These are phyloP conservation scores for Nymphalis io DNA, from an alignment of 1,140 invertebrate genomes.

Conservation along the genomic window DNA sequence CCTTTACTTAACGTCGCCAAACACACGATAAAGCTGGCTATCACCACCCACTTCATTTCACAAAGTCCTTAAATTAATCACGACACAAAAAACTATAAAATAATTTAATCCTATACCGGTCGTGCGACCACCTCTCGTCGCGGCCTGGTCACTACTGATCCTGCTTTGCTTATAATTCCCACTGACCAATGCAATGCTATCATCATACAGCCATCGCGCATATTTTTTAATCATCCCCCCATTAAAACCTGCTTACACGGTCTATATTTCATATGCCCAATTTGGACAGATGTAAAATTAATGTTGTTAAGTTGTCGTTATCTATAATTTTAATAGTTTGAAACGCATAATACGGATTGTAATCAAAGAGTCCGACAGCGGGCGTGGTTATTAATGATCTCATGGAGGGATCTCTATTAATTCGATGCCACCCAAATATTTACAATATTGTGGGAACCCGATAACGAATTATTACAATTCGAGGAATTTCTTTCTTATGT, in stretches of 20 bases:
- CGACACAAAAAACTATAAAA: constrained; percentile 48
- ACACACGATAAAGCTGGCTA: constrained; percentile 50
- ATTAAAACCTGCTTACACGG: constrained; percentile 22
- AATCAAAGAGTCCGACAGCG: constrained; percentile 31
- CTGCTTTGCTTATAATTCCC: constrained; percentile 39
- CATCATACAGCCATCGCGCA: constrained; percentile 15
- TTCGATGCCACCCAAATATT: constrained; percentile 30
- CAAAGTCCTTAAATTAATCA: constrained; percentile 53
- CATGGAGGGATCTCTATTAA: constrained; percentile 31
- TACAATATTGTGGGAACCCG: constrained; percentile 25
- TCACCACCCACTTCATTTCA: constrained; percentile 62
- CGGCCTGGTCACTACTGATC: constrained; percentile 53
- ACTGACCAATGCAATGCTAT: constrained; percentile 24
- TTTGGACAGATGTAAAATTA: constrained; percentile 10
- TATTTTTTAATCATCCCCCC: constrained; percentile 30
- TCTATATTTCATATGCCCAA: constrained; percentile 12
- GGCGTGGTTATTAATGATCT: constrained; percentile 44
- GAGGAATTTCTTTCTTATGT: not conserved
- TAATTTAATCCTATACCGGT: constrained; percentile 17
- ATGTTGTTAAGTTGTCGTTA: constrained; percentile 9
- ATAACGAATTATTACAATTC: constrained; percentile 9
- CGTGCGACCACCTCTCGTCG: constrained; percentile 42
- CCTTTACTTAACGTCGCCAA: constrained; percentile 45
- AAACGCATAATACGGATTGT: constrained; percentile 22
- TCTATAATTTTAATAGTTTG: constrained; percentile 16